Evolutionary conservation across 2,888 invertebrate genomes (phyloP).

Genomic region (Junonia oenone): DNA sequence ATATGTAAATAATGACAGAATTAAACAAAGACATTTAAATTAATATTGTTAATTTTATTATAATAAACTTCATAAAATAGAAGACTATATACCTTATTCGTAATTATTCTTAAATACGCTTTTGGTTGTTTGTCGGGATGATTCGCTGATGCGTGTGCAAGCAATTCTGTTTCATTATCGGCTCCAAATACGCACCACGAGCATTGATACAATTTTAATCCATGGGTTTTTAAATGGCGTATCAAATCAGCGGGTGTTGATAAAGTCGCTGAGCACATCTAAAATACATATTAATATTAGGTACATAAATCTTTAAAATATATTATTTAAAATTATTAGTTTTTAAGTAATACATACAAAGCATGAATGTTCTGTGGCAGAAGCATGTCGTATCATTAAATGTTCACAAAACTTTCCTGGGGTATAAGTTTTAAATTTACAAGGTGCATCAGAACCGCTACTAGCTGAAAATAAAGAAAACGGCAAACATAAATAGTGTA

Average conservation of each 20-base stretch:
- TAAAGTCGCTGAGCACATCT: conserved; percentile 44
- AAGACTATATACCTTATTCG: conserved; percentile 45
- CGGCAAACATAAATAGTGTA: no score
- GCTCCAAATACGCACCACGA: conserved; percentile 63
- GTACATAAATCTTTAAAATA: no score
- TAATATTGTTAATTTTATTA: no score
- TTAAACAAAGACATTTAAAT: not conserved
- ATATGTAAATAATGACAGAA: not conserved
- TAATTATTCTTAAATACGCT: conserved; percentile 59
- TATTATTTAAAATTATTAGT: no score
- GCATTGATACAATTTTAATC: conserved; percentile 63
- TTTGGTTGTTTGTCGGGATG: conserved; percentile 68
- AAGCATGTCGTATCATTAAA: conserved; percentile 42
- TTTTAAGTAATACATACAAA: conserved; percentile 43
- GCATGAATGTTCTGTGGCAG: conserved; percentile 41
- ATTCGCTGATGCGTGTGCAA: conserved; percentile 51
- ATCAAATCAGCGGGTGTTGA: conserved; percentile 46
- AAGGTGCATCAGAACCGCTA: conserved; percentile 32
- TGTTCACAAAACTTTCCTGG: conserved; percentile 59
- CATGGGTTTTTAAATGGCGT: conserved; percentile 57
- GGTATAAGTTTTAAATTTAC: conserved; percentile 56
- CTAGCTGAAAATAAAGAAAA: conserved; percentile 24
- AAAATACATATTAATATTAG: no score
- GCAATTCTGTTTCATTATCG: conserved; percentile 50
- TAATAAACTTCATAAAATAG: no score